Evolutionary conservation across 1,140 invertebrate species (phyloP).

Genomic region (Ephestia elutella): DNA sequence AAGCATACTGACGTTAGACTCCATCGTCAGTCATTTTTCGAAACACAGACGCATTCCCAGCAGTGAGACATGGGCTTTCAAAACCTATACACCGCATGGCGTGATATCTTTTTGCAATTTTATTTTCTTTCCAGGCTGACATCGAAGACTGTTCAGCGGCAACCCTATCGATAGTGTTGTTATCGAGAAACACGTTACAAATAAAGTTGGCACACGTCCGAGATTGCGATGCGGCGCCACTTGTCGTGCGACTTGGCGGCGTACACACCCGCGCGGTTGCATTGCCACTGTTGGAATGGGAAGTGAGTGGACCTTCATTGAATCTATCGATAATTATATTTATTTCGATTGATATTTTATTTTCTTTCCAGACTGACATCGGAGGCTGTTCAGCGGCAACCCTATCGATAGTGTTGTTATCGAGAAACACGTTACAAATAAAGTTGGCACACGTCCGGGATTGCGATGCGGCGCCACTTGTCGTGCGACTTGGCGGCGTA

Average conservation of each 20-base stretch:
- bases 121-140: no score
- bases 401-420: conserved; percentile 23
- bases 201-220: conserved; percentile 37
- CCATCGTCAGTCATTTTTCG: no score
- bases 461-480: conserved; percentile 30
- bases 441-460: conserved; percentile 36
- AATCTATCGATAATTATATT: background rate
- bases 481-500: conserved; percentile 19
- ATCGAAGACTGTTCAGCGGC: background rate
- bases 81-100: background rate
- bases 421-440: conserved; percentile 22
- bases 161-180: conserved; percentile 22
- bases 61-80: no score
- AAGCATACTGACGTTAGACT: no score
- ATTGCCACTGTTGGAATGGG: background rate
- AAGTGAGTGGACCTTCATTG: background rate
- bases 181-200: conserved; percentile 19
- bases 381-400: background rate
- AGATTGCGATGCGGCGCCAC: conserved; percentile 27
- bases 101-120: background rate
- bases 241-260: conserved; percentile 25
- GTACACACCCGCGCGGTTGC: background rate
- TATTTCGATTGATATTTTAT: no score
- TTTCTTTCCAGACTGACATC: no score
- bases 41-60: no score